phyloP scores from a whole-genome alignment of 1,140 invertebrate species.

The Dendrolimus punctatus region DNA sequence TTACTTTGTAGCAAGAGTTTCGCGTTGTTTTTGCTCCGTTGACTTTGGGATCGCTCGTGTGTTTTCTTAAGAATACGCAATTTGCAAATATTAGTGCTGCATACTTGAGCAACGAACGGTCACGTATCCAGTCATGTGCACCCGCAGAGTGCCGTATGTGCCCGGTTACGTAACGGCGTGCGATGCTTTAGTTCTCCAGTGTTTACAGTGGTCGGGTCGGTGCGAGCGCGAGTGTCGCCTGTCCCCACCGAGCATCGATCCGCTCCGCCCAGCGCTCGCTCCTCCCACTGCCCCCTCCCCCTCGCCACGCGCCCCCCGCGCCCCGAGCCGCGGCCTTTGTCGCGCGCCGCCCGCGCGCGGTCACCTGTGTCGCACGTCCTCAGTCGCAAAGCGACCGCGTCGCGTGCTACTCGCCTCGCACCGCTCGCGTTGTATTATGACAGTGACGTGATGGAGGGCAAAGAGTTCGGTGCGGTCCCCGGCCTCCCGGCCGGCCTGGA shows the following conservation, averaged over 20 bases:
- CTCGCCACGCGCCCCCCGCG: conserved; percentile 23
- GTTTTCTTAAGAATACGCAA: too few species aligned
- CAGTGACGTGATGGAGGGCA: conserved; percentile 62
- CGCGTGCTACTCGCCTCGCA: conserved; percentile 59
- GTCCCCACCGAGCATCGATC: conserved; percentile 67
- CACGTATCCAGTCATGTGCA: conserved; percentile 10
- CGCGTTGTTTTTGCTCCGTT: too few species aligned
- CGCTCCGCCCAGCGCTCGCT: conserved; percentile 63
- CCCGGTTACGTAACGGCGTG: conserved; percentile 50
- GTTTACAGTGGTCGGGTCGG: conserved; percentile 48
- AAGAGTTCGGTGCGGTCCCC: conserved; percentile 59
- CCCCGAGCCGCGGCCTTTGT: conserved; percentile 44
- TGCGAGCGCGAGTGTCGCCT: conserved; percentile 53
- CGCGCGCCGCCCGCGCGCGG: conserved; percentile 58
- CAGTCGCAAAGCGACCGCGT: conserved; percentile 67
- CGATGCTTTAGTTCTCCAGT: conserved; percentile 43
- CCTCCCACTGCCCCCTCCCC: conserved; percentile 44
- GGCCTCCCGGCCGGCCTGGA: conserved; percentile 61
- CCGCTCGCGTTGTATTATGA: conserved; percentile 44
- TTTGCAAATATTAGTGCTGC: neutral
- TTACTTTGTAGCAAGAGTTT: too few species aligned
- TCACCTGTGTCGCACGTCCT: conserved; percentile 70
- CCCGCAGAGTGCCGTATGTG: conserved; percentile 20
- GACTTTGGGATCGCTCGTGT: too few species aligned
- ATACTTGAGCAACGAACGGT: conserved; percentile 1